Evolutionary conservation across 2,888 invertebrate genomes (phyloP), one percentile per base, ranked within the genome.

Genomic region (Pheosia tremula): DNA sequence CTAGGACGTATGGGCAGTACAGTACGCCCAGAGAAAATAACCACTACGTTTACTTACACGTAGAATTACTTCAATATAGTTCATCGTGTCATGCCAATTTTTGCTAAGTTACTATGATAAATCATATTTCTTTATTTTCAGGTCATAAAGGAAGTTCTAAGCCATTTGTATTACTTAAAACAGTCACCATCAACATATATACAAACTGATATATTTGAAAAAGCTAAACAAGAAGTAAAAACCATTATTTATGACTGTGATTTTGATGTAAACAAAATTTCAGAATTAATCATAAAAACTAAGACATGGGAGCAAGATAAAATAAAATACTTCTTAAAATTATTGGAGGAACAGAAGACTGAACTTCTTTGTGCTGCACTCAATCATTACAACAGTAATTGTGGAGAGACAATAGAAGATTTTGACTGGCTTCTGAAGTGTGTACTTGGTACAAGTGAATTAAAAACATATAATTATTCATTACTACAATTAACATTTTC

Each of bases 391-490:
- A 87, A 83, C 57, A 85, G 86, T 75, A 64, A 13, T 36, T 76
- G 77, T 69, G 86, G 88, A 61, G 84, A 89, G 69, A 80, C 77
- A 55, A 52, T 88, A 11, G 68, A 66, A 24, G 74, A 81, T 60
- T 86, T 86, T 77, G 82, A 89, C 70, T 91, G 91, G 90, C 55
- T 71, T 57, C 64, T 90, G 6, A 91, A 90, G 75, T 67, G 83
- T 56, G 77, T 89, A 54, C 67, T 84, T 56, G 91, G 91, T 8
- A 88, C 86, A 53, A 90, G 89, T 76, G 85, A 87, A 66, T 67
- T 89, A 39, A 87, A 87, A 71, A 83, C 81, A 24, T 69, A 86
- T 41, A 81, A 76, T 64, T 88, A 88, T 74, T 84, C 89, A 24
- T 58, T 90, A 36, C 52, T 90, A 7, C 87, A 89, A 67, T 70